phyloP scores from a whole-genome alignment of 2,888 invertebrate species.

The Yponomeuta malinellus region DNA sequence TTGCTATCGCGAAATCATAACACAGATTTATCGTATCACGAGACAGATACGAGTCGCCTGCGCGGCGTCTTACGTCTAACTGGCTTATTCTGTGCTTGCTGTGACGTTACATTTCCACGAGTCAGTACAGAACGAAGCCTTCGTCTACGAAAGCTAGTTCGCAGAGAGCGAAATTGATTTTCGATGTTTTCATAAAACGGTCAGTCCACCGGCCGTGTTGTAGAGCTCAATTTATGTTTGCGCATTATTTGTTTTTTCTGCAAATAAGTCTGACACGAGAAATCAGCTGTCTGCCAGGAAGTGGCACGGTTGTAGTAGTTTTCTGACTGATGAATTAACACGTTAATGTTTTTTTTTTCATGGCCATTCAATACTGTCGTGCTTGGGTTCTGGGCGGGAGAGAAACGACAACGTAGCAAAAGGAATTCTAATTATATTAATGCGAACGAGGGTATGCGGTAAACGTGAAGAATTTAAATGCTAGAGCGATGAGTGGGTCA shows the following conservation, averaged over 20 bases:
- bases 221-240: constrained; percentile 34
- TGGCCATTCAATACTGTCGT: neutral
- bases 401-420: too few relatives aligned
- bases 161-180: constrained; percentile 68
- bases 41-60: constrained; percentile 37
- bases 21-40: constrained; percentile 3
- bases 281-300: constrained; percentile 53
- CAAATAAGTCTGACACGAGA: constrained; percentile 59
- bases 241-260: constrained; percentile 35
- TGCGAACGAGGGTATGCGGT: too few relatives aligned
- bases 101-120: constrained; percentile 3
- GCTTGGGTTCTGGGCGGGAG: too few relatives aligned
- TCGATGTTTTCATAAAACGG: constrained; percentile 22
- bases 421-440: too few relatives aligned
- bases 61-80: constrained; percentile 61
- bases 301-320: constrained; percentile 32
- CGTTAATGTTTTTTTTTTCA: neutral
- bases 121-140: constrained; percentile 21
- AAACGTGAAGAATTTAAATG: neutral
- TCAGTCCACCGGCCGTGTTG: neutral
- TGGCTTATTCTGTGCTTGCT: constrained; percentile 42
- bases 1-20: constrained; percentile 33
- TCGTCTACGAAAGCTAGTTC: constrained; percentile 22
- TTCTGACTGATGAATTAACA: neutral
- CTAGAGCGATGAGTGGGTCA: neutral